These are phyloP conservation scores for Zelleria hepariella DNA, from an alignment of 2,888 invertebrate species.

Conservation along the genomic window DNA sequence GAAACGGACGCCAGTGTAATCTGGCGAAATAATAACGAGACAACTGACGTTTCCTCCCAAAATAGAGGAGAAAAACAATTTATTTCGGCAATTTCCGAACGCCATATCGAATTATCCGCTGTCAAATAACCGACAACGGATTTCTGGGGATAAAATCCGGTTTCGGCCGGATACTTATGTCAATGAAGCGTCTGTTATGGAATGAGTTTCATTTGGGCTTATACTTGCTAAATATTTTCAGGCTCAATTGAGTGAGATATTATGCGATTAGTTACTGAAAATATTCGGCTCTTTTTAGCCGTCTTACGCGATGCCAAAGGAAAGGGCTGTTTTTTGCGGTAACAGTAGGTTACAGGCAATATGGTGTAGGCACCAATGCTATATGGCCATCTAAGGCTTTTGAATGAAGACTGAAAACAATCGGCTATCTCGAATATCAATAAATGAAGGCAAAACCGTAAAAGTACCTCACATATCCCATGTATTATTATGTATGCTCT, in stretches of 20 bases:
- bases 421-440: too few relatives aligned
- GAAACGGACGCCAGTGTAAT: background rate
- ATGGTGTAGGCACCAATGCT: too few relatives aligned
- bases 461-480: too few relatives aligned
- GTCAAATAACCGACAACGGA: constrained; percentile 39
- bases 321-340: too few relatives aligned
- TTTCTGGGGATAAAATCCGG: constrained; percentile 30
- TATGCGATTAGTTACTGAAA: too few relatives aligned
- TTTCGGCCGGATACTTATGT: background rate
- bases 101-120: constrained; percentile 40
- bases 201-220: constrained; percentile 16
- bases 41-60: background rate
- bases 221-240: background rate
- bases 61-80: constrained; percentile 8
- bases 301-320: too few relatives aligned
- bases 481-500: too few relatives aligned
- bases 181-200: constrained; percentile 20
- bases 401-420: too few relatives aligned
- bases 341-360: too few relatives aligned
- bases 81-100: constrained; percentile 21
- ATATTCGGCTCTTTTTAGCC: too few relatives aligned
- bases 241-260: background rate
- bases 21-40: background rate
- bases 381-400: too few relatives aligned
- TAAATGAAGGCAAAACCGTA: too few relatives aligned